Evolutionary conservation across 1,140 invertebrate species (phyloP).

Genomic region (Micrasema minimum): DNA sequence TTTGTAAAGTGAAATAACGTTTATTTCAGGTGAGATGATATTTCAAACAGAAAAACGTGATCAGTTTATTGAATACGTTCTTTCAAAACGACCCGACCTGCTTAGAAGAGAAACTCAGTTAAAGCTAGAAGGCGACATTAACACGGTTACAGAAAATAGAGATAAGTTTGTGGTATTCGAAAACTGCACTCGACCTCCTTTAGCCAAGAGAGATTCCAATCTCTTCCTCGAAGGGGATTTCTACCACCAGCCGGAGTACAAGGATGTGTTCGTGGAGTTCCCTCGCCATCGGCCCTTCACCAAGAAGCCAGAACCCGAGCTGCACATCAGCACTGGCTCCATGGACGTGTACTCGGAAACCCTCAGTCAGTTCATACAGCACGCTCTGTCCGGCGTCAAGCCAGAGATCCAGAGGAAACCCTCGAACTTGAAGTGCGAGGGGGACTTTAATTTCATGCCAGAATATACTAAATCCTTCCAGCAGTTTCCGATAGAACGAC

Average conservation of each 20-base stretch:
- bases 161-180: conserved; percentile 65
- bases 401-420: conserved; percentile 60
- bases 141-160: conserved; percentile 66
- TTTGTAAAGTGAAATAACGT: conserved; percentile 35
- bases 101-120: conserved; percentile 62
- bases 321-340: conserved; percentile 36
- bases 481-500: conserved; percentile 52
- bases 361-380: conserved; percentile 47
- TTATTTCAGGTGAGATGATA: conserved; percentile 53
- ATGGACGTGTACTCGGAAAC: conserved; percentile 48
- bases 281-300: conserved; percentile 55
- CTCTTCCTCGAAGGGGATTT: conserved; percentile 56
- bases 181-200: conserved; percentile 53
- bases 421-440: conserved; percentile 62
- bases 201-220: conserved; percentile 54
- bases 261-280: conserved; percentile 57
- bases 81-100: conserved; percentile 60
- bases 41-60: conserved; percentile 55
- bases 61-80: conserved; percentile 65
- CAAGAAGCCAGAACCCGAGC: conserved; percentile 51
- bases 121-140: conserved; percentile 66
- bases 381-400: conserved; percentile 56
- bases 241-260: conserved; percentile 57
- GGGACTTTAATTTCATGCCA: conserved; percentile 59
- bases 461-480: conserved; percentile 63